Evolutionary conservation across 2,797 vertebrate genomes (phyloP), one percentile per base, ranked within the genome.

Genomic region (Erethizon dorsatum): DNA sequence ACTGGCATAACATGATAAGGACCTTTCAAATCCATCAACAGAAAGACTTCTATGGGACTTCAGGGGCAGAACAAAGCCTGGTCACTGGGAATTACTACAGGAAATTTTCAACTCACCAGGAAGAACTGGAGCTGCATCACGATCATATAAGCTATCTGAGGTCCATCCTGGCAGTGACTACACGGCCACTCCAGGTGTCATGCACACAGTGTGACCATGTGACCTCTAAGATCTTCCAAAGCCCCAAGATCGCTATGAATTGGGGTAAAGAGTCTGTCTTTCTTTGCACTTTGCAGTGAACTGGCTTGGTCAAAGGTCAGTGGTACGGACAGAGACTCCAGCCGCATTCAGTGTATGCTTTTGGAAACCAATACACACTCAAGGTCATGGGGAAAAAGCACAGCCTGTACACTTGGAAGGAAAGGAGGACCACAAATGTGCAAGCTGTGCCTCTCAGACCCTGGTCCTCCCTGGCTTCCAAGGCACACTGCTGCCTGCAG

Each of bases 221-320:
- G 57, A 26, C 59, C 65, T 41, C 20, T 57, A 82, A 41, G 71
- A 83, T 73, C 65, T 59, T 93, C 61, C 69, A 91, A 92, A 75
- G 54, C 61, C 80, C 84, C 52, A 33, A 61, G 26, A 83, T 94
- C 73, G 61, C 57, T 91, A 89, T 91, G 82, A 90, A 93, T 5
- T 18, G 26, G 4, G n/a, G 18, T 22, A 33, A 94, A 73, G 41
- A 59, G 28, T 54, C 28, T 61, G n/a, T 77, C 31, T 50, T 88
- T 83, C 82, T 54, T 41, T 83, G 71, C 31, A 73, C 59, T 95
- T 96, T 61, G 4, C 82, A 86, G 33, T 13, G 10, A 96, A 89
- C 87, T 77, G 54, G 41, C 63, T 95, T 69, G 93, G 95, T 92
- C 90, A 94, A 52, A 94, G 91, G 80, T 90, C 91, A 94, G 90